Conservation (phyloP, 2,888 invertebrate species). For the Antheraea yamamai region DNA sequence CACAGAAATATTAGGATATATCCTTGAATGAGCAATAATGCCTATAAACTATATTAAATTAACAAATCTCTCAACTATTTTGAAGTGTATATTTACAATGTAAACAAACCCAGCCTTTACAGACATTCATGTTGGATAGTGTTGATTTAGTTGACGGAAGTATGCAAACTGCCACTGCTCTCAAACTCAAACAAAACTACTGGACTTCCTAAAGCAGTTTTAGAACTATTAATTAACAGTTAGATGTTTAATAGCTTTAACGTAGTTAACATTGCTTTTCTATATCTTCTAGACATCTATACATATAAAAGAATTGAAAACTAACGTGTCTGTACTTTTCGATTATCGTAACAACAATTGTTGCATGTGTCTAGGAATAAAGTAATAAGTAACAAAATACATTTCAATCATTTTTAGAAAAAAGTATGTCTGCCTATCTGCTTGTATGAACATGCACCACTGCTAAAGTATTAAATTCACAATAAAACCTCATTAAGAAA, state of each 20-base stretch:
- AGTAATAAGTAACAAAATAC: too few relatives aligned
- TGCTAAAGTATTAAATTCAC: too few relatives aligned
- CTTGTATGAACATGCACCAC: too few relatives aligned
- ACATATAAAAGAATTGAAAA: too few relatives aligned
- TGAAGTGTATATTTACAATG: not conserved
- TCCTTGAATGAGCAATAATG: not conserved
- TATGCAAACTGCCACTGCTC: not conserved
- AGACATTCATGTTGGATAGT: not conserved
- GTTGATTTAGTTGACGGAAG: not conserved
- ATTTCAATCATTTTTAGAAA: too few relatives aligned
- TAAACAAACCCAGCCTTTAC: not conserved
- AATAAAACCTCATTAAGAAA: too few relatives aligned
- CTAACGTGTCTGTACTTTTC: too few relatives aligned
- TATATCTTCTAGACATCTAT: too few relatives aligned
- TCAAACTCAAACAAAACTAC: slow-evolving; percentile 8
- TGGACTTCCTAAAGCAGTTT: not conserved
- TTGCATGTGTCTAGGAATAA: too few relatives aligned
- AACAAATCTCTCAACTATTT: not conserved
- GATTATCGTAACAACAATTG: too few relatives aligned
- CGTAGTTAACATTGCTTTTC: not conserved
- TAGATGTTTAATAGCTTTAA: not conserved
- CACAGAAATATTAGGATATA: not conserved
- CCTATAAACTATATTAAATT: not conserved
- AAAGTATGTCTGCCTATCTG: too few relatives aligned
- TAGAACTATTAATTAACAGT: not conserved